Evolutionary conservation across 2,797 vertebrate genomes (phyloP).

Genomic region (Poecilia picta): DNA sequence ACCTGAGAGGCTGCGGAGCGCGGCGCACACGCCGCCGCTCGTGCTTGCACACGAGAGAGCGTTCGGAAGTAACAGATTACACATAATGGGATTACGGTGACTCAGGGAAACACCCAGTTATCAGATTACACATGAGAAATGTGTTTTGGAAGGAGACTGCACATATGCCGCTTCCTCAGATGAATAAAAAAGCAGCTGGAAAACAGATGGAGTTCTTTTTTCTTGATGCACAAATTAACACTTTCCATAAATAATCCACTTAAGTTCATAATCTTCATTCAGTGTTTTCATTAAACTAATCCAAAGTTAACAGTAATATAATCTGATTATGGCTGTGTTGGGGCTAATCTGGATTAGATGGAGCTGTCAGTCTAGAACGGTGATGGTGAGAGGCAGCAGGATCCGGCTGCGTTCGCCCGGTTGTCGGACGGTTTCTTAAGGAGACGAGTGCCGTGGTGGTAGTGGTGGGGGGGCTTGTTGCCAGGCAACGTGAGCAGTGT

Average conservation of each 20-base stretch:
- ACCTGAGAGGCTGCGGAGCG: constrained; percentile 73
- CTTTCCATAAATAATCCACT: constrained; percentile 62
- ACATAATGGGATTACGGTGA: constrained; percentile 72
- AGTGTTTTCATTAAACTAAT: constrained; percentile 62
- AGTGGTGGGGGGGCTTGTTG: constrained; percentile 74
- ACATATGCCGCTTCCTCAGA: constrained; percentile 5
- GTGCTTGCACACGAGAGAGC: constrained; percentile 26
- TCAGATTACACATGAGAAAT: constrained; percentile 64
- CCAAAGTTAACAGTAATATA: constrained; percentile 67
- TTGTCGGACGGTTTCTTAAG: constrained; percentile 59
- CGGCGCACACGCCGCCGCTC: background rate
- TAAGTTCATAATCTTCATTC: constrained; percentile 59
- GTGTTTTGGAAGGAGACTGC: constrained; percentile 20
- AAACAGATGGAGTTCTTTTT: constrained; percentile 3
- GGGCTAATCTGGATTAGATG: constrained; percentile 64
- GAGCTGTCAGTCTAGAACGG: constrained; percentile 29
- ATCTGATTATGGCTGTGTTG: constrained; percentile 70
- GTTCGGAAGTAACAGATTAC: constrained; percentile 75
- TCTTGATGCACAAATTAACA: background rate
- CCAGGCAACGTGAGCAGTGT: constrained; percentile 88
- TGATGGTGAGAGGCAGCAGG: constrained; percentile 27
- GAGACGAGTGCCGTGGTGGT: constrained; percentile 36
- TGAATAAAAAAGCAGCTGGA: background rate
- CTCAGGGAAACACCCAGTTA: constrained; percentile 69
- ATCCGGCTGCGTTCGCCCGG: constrained; percentile 58